These are phyloP conservation scores for Bettongia penicillata DNA, from an alignment of 2,113 vertebrate genomes.

Conservation along the genomic window DNA sequence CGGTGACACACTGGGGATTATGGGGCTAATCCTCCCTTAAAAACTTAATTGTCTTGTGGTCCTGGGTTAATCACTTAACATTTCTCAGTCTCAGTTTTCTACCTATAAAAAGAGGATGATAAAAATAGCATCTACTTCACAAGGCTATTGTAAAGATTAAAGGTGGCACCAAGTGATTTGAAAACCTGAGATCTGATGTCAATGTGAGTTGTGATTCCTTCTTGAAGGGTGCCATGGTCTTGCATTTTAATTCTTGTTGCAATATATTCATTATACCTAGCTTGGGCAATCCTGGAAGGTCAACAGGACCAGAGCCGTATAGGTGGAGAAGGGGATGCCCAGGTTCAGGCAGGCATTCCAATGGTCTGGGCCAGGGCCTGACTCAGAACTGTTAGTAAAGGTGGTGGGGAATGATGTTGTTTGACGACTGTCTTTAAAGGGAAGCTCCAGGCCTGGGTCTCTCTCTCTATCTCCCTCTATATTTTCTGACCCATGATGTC, in stretches of 20 bases:
- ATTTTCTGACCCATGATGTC: neutral
- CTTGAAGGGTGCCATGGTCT: too few species aligned
- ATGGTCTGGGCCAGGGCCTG: too few species aligned
- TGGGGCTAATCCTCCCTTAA: neutral
- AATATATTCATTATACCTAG: neutral
- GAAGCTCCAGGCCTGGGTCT: too few species aligned
- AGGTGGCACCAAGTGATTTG: neutral
- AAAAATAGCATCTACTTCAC: neutral
- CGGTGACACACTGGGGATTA: neutral
- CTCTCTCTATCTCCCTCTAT: neutral
- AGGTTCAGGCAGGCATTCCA: too few species aligned
- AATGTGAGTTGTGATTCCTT: neutral
- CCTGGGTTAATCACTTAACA: neutral
- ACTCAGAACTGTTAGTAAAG: too few species aligned
- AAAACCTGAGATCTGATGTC: too few species aligned
- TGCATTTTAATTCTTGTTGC: neutral
- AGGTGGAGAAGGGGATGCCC: neutral
- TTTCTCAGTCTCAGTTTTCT: neutral
- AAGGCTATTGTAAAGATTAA: neutral
- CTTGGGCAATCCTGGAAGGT: neutral
- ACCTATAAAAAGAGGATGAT: neutral
- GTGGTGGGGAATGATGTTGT: neutral
- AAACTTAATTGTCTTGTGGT: neutral
- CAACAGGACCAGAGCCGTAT: neutral
- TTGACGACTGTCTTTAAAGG: neutral